Base-by-base conservation (phyloP, 2,888 invertebrate species). In the Monoplex corrugatus region DNA sequence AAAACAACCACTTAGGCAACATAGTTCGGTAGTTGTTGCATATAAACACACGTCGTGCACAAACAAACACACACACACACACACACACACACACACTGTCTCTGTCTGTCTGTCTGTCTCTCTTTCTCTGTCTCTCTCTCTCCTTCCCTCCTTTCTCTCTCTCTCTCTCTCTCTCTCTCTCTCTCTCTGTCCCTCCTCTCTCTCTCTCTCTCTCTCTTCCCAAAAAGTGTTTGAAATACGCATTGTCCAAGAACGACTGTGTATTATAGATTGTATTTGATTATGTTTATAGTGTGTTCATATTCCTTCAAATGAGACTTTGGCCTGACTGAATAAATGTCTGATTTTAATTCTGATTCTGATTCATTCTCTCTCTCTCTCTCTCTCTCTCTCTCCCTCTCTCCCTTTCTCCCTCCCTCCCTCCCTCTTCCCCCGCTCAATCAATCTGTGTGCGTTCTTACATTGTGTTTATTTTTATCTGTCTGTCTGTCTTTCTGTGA, bases 351-450 rank as follows among this genome's bases (percentile, higher is more conserved):
- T n/a, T 13, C n/a, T n/a, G 68, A 28, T 8, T 72, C 72, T 8
- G 10, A 10, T 8, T 85, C 32, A 13, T 23, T 50, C 87, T 82
- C 38, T 80, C 57, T 50, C 50, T 87, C 50, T 80, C 45, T 80
- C 88, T 84, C 68, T 85, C 68, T 43, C 72, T 68, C 84, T 72
- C 75, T 84, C 84, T 84, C 72, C 75, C 44, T 87, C 87, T 87
- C 75, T 87, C 75, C 75, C 43, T 87, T 43, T 75, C 78, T 63
- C 45, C 35, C 78, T 78, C 28, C 44, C 35, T 78, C 40, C 44
- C 82, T 87, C 40, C 75, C 44, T 87, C 40, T 87, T 63, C 38
- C 85, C 85, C 72, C n/a, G n/a, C n/a, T n/a, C n/a, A n/a, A n/a
- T n/a, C n/a, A n/a, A n/a, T n/a, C n/a, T n/a, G n/a, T n/a, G n/a